Percentiles rank a stretch among this genome's conserved stretches.
Conservation (phyloP, 2,888 invertebrate genomes). For the Ochropleura plecta region DNA sequence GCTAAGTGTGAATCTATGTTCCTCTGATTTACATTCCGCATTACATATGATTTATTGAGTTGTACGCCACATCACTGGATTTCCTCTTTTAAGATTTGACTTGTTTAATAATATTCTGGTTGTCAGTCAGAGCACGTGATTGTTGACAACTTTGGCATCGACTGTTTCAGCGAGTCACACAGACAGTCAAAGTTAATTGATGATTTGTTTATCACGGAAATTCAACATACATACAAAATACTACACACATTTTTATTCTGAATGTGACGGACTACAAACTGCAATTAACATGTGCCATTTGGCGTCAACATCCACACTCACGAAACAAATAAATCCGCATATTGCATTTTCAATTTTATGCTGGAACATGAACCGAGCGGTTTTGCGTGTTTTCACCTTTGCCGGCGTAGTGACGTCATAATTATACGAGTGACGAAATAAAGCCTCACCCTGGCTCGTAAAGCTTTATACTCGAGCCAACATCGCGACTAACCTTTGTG, state of each 20-base stretch:
- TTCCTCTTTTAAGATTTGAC: neutral
- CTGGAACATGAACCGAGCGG: conserved; percentile 18
- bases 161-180: no score
- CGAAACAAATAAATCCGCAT: conserved; percentile 18
- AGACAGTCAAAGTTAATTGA: no score
- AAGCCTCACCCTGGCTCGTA: conserved; percentile 55
- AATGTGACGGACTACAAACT: conserved; percentile 12
- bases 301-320: conserved; percentile 8
- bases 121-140: neutral
- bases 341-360: conserved; percentile 28
- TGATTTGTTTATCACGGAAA: neutral
- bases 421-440: conserved; percentile 62
- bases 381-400: conserved; percentile 35
- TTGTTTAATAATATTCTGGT: conserved; percentile 2
- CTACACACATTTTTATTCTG: conserved; percentile 1
- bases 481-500: conserved; percentile 61
- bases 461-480: conserved; percentile 50
- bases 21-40: conserved; percentile 45
- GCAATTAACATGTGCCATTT: conserved; percentile 29
- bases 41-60: conserved; percentile 38
- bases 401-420: conserved; percentile 57
- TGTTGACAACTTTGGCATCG: neutral
- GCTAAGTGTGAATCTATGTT: conserved; percentile 52
- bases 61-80: conserved; percentile 6
- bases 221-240: neutral